Percentiles rank a stretch among this genome's conserved stretches.
Conservation (phyloP, 2,888 invertebrate genomes). For the Nomada ruficornis region DNA sequence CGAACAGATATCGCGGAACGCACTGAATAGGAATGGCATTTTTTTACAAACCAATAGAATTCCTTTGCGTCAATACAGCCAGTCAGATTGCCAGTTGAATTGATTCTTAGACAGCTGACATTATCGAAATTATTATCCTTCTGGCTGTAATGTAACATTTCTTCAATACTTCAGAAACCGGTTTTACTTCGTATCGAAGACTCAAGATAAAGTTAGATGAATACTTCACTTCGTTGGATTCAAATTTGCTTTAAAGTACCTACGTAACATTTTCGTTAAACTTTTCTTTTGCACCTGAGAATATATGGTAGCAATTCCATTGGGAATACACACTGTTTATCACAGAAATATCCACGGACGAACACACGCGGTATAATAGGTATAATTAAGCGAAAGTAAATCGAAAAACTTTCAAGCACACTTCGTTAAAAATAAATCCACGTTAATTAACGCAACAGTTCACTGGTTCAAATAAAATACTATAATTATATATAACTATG, state of each 20-base stretch:
- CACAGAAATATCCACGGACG: too few species aligned
- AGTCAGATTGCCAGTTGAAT: not conserved
- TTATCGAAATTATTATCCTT: not conserved
- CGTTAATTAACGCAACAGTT: not conserved
- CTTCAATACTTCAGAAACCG: not conserved
- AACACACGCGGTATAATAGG: too few species aligned
- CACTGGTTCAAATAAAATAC: not conserved
- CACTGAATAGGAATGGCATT: slow-evolving; percentile 23
- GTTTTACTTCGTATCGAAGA: not conserved
- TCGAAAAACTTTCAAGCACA: too few species aligned
- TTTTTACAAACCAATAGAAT: slow-evolving; percentile 14
- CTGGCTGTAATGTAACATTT: not conserved
- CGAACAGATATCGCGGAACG: slow-evolving; percentile 38
- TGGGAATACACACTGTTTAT: too few species aligned
- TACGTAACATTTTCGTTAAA: too few species aligned
- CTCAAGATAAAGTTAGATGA: not conserved
- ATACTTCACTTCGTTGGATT: too few species aligned
- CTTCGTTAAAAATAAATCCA: not conserved
- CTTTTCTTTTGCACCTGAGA: too few species aligned
- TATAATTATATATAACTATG: too few species aligned
- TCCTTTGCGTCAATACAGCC: slow-evolving; percentile 27
- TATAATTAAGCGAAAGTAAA: too few species aligned
- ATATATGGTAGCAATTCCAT: not conserved
- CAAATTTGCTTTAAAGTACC: too few species aligned
- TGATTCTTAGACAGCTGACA: not conserved